Percentiles rank a stretch among this genome's conserved stretches.
Conservation (phyloP, 2,797 vertebrate genomes). For the Artibeus jamaicensis region DNA sequence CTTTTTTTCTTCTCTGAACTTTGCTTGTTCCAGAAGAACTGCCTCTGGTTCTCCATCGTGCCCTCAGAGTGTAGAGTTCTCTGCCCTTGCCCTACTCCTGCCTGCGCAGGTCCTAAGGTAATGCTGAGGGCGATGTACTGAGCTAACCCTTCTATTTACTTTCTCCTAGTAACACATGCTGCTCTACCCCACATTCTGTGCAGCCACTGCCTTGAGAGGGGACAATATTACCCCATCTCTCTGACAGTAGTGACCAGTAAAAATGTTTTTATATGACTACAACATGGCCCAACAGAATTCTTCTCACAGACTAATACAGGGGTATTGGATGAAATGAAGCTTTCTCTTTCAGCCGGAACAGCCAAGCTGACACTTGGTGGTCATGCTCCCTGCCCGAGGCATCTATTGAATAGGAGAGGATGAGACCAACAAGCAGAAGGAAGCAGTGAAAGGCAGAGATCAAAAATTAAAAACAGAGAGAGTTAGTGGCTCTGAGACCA, state of each 20-base stretch:
- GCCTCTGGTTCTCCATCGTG: not conserved
- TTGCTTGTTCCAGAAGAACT: not conserved
- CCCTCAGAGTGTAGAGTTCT: not conserved
- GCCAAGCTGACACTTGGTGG: not conserved
- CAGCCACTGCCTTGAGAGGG: not conserved
- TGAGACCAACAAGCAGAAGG: not conserved
- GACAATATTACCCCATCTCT: not conserved
- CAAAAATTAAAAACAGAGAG: not conserved
- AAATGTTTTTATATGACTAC: not conserved
- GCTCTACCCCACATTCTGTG: too few species aligned
- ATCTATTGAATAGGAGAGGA: not conserved
- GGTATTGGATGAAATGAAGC: not conserved
- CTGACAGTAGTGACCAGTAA: not conserved
- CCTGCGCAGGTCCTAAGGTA: not conserved
- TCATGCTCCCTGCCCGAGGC: not conserved
- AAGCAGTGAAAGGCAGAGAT: not conserved
- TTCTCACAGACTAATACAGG: not conserved
- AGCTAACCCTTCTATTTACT: not conserved
- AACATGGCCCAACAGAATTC: not conserved
- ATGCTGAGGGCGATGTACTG: not conserved
- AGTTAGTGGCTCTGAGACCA: not conserved
- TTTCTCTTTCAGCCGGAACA: not conserved
- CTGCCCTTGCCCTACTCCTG: not conserved
- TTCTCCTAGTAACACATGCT: not conserved
- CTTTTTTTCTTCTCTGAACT: not conserved